Evolutionary conservation across 2,113 vertebrate genomes (phyloP).

Genomic region (Danio rerio): GRCz12tu NC_133184.1:34624001-34624500

Average conservation of each 20-base stretch:
- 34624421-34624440: background rate
- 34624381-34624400: background rate
- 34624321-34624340: background rate
- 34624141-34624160: constrained; percentile 81
- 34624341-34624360: background rate
- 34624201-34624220: constrained; percentile 86
- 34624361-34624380: background rate
- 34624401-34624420: background rate
- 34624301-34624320: constrained; percentile 75
- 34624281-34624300: constrained; percentile 89
- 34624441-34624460: background rate
- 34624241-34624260: constrained; percentile 89
- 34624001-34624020: no score
- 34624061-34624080: no score
- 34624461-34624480: constrained; percentile 68
- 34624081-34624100: no score
- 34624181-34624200: constrained; percentile 81
- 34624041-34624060: no score
- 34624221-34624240: constrained; percentile 86
- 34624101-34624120: no score
- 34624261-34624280: constrained; percentile 86
- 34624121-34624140: background rate
- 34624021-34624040: no score
- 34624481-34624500: constrained; percentile 91
- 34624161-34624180: constrained; percentile 83